Percentiles rank a stretch among this genome's conserved stretches.
Conservation (phyloP, 1,140 invertebrate species). For the Cecropterus lyciades region DNA sequence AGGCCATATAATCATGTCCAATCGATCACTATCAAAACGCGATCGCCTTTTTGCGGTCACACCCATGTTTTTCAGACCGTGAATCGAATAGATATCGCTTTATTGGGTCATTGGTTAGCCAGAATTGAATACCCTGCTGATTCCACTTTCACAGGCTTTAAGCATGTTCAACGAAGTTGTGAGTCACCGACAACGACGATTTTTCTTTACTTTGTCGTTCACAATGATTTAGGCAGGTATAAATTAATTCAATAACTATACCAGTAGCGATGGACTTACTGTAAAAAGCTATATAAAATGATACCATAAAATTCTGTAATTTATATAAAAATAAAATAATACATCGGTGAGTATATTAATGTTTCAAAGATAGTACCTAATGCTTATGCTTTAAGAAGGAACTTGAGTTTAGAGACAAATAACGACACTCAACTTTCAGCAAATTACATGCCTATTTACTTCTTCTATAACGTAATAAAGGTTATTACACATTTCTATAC, state of each 20-base stretch:
- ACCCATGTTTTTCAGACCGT: not conserved
- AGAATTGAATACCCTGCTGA: not conserved
- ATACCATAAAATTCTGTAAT: too few relatives aligned
- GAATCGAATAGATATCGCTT: conserved; percentile 17
- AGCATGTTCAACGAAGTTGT: conserved; percentile 27
- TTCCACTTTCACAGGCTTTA: not conserved
- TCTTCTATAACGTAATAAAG: not conserved
- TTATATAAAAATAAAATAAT: too few relatives aligned
- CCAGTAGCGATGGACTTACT: too few relatives aligned
- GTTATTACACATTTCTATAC: not conserved
- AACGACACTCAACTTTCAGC: too few relatives aligned
- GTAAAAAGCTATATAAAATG: too few relatives aligned
- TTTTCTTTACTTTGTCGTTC: conserved; percentile 45
- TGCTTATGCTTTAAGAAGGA: too few relatives aligned
- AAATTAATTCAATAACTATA: too few relatives aligned
- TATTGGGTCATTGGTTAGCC: conserved; percentile 3
- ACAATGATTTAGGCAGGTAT: too few relatives aligned
- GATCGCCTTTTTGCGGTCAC: conserved; percentile 15
- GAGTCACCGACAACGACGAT: conserved; percentile 58
- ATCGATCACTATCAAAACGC: conserved; percentile 28
- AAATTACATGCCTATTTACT: too few relatives aligned
- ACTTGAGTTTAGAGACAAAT: too few relatives aligned
- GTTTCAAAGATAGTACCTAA: too few relatives aligned
- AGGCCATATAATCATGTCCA: conserved; percentile 24
- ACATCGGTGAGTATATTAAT: too few relatives aligned